Conservation (phyloP, 2,888 invertebrate species). For the Limnephilus auricula region DNA sequence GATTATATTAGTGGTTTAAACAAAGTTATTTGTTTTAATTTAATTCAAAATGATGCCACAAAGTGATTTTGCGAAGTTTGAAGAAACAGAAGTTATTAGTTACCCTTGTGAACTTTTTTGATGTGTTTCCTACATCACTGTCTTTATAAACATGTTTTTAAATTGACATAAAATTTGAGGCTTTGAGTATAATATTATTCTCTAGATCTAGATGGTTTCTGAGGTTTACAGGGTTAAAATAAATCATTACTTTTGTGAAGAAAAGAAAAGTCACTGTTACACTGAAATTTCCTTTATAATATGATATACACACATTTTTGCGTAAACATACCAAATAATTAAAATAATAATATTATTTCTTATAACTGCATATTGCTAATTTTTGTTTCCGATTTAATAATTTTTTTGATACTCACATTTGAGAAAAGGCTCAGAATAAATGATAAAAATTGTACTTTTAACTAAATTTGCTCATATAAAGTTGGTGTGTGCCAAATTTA, state of each 20-base stretch:
- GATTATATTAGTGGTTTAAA: too few species aligned
- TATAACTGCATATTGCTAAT: background rate
- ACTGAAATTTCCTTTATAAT: background rate
- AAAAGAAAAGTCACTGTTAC: background rate
- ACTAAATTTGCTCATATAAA: conserved; percentile 42
- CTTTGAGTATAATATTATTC: too few species aligned
- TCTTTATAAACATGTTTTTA: too few species aligned
- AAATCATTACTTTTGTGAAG: background rate
- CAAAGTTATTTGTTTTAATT: too few species aligned
- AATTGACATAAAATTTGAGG: too few species aligned
- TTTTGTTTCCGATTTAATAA: background rate
- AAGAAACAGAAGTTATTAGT: too few species aligned
- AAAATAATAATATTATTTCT: background rate
- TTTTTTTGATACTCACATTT: background rate
- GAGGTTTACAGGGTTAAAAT: background rate
- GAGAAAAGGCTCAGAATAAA: background rate
- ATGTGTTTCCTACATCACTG: too few species aligned
- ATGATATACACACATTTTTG: background rate
- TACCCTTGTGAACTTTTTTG: background rate
- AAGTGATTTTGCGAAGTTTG: too few species aligned
- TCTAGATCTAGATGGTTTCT: too few species aligned
- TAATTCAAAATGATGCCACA: too few species aligned
- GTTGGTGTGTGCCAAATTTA: conserved; percentile 36
- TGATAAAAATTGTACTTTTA: background rate
- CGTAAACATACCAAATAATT: background rate